These are phyloP conservation scores for Isaurus tuberculatus DNA, from an alignment of 92 coral and sea anemone species.

Conservation along the genomic window DNA sequence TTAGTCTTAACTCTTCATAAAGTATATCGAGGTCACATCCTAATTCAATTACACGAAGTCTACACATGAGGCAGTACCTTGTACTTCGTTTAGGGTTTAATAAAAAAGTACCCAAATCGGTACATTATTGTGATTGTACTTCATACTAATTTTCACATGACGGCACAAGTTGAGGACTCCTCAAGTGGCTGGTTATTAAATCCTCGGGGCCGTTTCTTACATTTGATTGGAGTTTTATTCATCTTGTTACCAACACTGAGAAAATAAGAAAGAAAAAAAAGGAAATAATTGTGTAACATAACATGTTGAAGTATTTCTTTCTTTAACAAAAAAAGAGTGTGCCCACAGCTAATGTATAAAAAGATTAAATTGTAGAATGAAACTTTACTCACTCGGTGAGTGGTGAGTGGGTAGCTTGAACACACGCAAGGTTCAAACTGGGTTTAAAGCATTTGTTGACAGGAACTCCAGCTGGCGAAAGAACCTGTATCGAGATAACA, in stretches of 20 bases:
- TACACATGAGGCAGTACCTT: too few species aligned
- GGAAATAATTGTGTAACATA: background rate
- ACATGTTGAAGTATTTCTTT: too few species aligned
- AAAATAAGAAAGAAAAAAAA: background rate
- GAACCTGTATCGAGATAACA: constrained; percentile 15
- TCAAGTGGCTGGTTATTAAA: background rate
- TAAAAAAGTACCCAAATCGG: too few species aligned
- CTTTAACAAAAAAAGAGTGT: too few species aligned
- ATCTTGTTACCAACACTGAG: background rate
- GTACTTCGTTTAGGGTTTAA: too few species aligned
- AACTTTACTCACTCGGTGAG: constrained; percentile 25
- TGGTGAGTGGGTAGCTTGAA: constrained; percentile 18
- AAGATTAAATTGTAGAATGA: background rate
- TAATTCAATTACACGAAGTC: too few species aligned
- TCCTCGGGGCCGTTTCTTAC: background rate
- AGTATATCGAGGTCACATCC: too few species aligned
- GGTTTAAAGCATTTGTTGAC: constrained; percentile 21
- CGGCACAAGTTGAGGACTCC: background rate
- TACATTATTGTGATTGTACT: background rate
- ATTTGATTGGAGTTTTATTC: background rate
- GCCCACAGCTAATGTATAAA: too few species aligned
- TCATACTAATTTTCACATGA: background rate
- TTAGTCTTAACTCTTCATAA: too few species aligned
- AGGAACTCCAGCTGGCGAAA: constrained; percentile 20
- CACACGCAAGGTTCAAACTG: constrained; percentile 10